These are phyloP conservation scores for Sycophila texana DNA, from an alignment of 2,888 invertebrate species.

Conservation along the genomic window DNA sequence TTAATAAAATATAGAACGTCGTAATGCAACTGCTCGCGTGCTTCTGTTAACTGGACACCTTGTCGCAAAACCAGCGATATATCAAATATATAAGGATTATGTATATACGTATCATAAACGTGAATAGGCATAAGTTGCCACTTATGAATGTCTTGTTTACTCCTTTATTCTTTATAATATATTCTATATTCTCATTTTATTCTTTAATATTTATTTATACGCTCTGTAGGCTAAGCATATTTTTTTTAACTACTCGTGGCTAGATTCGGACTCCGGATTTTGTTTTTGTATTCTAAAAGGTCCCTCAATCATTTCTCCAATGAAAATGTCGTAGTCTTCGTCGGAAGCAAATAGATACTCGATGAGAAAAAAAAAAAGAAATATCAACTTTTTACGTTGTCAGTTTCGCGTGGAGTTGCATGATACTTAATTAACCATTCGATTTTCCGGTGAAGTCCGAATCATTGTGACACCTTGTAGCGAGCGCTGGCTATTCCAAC, in stretches of 20 bases:
- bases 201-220: constrained; percentile 57
- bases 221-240: constrained; percentile 65
- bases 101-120: constrained; percentile 59
- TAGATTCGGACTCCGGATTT: constrained; percentile 65
- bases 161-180: constrained; percentile 56
- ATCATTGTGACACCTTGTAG: constrained; percentile 68
- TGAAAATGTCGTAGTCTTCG: neutral
- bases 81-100: constrained; percentile 70
- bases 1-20: constrained; percentile 73
- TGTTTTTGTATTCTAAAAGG: neutral
- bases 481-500: constrained; percentile 73
- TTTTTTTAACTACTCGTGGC: constrained; percentile 63
- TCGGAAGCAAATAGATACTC: neutral
- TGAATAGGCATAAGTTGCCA: constrained; percentile 55
- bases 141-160: constrained; percentile 57
- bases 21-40: constrained; percentile 69
- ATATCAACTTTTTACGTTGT: neutral
- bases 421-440: neutral
- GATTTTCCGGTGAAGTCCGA: constrained; percentile 60
- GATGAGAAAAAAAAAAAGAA: neutral
- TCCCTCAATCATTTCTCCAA: constrained; percentile 6
- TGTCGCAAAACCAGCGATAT: constrained; percentile 68
- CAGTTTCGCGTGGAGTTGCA: neutral
- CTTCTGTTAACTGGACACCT: constrained; percentile 66
- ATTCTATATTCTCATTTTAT: constrained; percentile 56